phyloP scores from a whole-genome alignment of 1,140 invertebrate species.

The Rhagoletis zephyria region DNA sequence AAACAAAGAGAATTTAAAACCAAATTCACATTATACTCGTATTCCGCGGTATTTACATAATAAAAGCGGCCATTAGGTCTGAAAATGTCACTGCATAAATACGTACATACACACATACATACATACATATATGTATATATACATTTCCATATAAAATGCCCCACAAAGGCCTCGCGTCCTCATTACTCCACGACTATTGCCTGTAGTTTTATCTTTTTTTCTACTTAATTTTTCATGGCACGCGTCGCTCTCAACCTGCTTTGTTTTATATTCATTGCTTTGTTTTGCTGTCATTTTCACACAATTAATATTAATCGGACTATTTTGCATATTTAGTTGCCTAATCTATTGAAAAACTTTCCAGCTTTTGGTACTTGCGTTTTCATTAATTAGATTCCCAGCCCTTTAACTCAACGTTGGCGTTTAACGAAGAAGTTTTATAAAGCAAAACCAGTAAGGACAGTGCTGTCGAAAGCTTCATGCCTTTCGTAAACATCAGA shows the following conservation, averaged over 20 bases:
- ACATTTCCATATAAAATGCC: neutral
- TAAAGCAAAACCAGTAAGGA: no score
- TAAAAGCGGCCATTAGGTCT: neutral
- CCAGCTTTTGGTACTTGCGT: no score
- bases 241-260: neutral
- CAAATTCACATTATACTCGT: no score
- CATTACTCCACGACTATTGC: no score
- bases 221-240: neutral
- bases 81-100: neutral
- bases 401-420: no score
- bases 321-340: neutral
- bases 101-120: no score
- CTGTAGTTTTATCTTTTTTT: no score
- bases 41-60: neutral
- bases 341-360: neutral
- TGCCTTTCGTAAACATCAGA: no score
- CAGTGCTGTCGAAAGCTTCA: no score
- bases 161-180: no score
- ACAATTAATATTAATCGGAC: conserved; percentile 12
- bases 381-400: no score
- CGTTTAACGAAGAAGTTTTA: no score
- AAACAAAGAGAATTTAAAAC: neutral
- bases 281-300: neutral
- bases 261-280: neutral
- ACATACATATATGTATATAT: neutral